Conservation (phyloP, 2,888 invertebrate species). For the Drosophila atripex region DNA sequence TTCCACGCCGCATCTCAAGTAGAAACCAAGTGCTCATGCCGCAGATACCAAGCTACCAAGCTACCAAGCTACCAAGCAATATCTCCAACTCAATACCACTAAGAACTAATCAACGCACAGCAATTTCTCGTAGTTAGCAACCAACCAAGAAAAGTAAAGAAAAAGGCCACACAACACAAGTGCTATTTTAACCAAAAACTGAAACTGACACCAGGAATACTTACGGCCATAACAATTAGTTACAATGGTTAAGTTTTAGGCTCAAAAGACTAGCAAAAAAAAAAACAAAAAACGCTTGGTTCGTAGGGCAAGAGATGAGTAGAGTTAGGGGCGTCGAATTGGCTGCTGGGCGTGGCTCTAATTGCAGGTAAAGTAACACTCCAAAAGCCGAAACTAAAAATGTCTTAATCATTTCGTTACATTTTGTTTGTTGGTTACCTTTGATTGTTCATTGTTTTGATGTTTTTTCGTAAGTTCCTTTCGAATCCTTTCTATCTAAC, state of each 20-base stretch:
- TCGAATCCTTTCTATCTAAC: constrained; percentile 5
- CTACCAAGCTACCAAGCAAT: constrained; percentile 31
- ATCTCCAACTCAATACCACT: constrained; percentile 39
- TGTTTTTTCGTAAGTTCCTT: constrained; percentile 24
- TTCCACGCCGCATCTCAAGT: constrained; percentile 52
- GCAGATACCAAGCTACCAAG: constrained; percentile 45
- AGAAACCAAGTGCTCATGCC: constrained; percentile 49
- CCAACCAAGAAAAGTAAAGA: not conserved
- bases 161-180: not conserved
- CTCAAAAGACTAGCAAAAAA: constrained; percentile 38
- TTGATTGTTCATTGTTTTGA: constrained; percentile 28
- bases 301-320: constrained; percentile 29
- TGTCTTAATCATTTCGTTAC: constrained; percentile 3
- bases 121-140: constrained; percentile 44
- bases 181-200: constrained; percentile 21
- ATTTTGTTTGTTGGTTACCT: constrained; percentile 37
- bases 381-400: not conserved
- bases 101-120: constrained; percentile 65
- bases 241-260: constrained; percentile 64
- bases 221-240: constrained; percentile 57
- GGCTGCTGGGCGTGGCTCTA: constrained; percentile 34
- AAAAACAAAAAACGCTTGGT: constrained; percentile 31
- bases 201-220: constrained; percentile 10
- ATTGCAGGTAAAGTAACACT: constrained; percentile 31
- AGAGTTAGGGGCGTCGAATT: constrained; percentile 17